These are phyloP conservation scores for Drosophila ohnishii DNA, from an alignment of 1,140 invertebrate species.

Conservation along the genomic window DNA sequence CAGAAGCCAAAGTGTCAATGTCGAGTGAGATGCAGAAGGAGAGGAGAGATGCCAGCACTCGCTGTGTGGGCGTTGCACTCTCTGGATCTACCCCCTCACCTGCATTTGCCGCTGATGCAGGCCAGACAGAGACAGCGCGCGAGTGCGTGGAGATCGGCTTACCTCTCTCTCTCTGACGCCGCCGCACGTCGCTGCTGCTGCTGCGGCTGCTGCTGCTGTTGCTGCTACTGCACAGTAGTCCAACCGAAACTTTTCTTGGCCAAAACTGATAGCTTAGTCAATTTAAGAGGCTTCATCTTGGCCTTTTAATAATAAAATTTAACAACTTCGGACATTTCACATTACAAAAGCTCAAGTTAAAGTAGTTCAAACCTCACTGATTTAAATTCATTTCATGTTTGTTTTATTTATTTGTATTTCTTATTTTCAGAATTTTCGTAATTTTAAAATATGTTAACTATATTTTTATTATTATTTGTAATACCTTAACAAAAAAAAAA, in stretches of 20 bases:
- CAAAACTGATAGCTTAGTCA: not conserved
- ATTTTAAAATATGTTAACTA: too few species aligned
- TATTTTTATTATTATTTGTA: not conserved
- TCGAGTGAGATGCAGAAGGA: constrained; percentile 10
- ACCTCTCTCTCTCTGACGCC: constrained; percentile 8
- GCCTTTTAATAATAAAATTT: not conserved
- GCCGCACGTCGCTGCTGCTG: not conserved
- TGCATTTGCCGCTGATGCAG: constrained; percentile 11
- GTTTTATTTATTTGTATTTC: too few species aligned
- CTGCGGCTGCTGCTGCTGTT: constrained; percentile 1
- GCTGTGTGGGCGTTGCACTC: constrained; percentile 31
- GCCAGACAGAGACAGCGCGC: constrained; percentile 8
- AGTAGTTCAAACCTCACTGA: too few species aligned
- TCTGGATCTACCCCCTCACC: constrained; percentile 7
- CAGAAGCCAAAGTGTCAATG: constrained; percentile 63
- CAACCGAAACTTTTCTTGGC: not conserved
- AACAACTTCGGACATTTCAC: too few species aligned
- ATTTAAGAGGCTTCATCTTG: not conserved
- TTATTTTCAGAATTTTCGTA: too few species aligned
- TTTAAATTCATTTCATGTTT: too few species aligned
- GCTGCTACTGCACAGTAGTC: constrained; percentile 3
- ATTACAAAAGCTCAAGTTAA: too few species aligned
- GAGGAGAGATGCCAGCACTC: constrained; percentile 3
- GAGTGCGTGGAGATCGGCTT: constrained; percentile 15
- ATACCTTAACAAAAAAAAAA: not conserved